These are phyloP conservation scores for Tauraco hartlaubi DNA, from an alignment of 2,797 vertebrate genomes.

Conservation along the genomic window DNA sequence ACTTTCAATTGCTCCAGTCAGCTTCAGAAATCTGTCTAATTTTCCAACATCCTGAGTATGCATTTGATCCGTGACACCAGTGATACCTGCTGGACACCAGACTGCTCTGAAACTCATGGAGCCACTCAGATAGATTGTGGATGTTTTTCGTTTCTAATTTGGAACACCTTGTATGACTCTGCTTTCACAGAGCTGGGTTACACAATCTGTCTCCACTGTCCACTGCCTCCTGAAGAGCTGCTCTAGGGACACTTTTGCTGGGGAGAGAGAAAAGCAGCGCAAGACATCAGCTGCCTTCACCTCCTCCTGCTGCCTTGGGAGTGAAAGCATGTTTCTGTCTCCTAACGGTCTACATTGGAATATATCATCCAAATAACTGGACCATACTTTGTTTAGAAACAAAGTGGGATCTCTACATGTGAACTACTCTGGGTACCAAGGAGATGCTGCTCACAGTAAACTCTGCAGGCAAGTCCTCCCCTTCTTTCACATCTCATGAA, in stretches of 20 bases:
- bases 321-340: background rate
- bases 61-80: background rate
- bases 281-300: background rate
- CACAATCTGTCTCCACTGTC: rapidly evolving
- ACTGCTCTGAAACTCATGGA: background rate
- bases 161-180: background rate
- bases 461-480: background rate
- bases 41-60: background rate
- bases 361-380: background rate
- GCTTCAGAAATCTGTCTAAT: background rate
- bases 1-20: background rate
- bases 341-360: background rate
- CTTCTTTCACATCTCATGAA: background rate
- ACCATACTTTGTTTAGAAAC: background rate
- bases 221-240: background rate
- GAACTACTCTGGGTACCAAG: background rate
- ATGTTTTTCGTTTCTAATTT: background rate
- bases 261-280: background rate
- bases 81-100: background rate
- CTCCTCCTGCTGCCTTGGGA: background rate
- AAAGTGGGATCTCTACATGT: background rate
- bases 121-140: background rate
- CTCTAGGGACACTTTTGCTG: background rate
- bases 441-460: background rate
- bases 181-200: background rate